phyloP scores from a whole-genome alignment of 2,113 vertebrate genomes.

The Porphyrio hochstetteri region DNA sequence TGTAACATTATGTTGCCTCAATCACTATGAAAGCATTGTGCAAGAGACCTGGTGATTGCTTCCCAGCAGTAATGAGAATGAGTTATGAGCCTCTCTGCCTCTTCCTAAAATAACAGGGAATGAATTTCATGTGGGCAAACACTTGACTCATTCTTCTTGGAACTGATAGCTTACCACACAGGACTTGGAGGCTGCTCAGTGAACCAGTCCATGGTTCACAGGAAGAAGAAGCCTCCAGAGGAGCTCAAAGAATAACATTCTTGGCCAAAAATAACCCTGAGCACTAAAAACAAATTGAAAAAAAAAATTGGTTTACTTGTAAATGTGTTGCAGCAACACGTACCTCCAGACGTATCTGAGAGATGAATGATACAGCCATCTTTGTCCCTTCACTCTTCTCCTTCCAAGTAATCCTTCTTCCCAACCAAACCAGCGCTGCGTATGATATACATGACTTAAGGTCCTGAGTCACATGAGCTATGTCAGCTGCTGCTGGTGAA shows the following conservation, averaged over 20 bases:
- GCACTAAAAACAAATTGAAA: conserved; percentile 36
- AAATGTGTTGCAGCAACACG: conserved; percentile 47
- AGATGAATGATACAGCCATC: conserved; percentile 8
- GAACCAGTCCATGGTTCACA: conserved; percentile 58
- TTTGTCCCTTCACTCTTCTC: neutral
- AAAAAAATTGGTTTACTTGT: conserved; percentile 37
- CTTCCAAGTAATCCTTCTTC: conserved; percentile 7
- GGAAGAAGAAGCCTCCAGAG: conserved; percentile 67
- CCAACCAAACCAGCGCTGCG: neutral
- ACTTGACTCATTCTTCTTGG: conserved; percentile 71
- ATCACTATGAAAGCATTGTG: conserved; percentile 44
- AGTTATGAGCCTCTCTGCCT: conserved; percentile 51
- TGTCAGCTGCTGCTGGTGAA: conserved; percentile 15
- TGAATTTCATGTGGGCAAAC: conserved; percentile 61
- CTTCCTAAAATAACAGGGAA: conserved; percentile 68
- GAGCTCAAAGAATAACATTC: conserved; percentile 66
- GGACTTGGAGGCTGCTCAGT: conserved; percentile 60
- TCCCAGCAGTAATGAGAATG: conserved; percentile 61
- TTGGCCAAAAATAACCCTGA: conserved; percentile 53
- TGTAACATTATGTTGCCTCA: conserved; percentile 28
- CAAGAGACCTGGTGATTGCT: conserved; percentile 58
- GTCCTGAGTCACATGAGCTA: neutral
- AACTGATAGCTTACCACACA: conserved; percentile 63
- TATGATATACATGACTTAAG: neutral
- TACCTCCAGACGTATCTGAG: conserved; percentile 31